A percentile compares a stretch with the other conserved stretches of the same genome.
Conservation (phyloP, 2,888 invertebrate genomes). For the Neoitamus cyanurus region DNA sequence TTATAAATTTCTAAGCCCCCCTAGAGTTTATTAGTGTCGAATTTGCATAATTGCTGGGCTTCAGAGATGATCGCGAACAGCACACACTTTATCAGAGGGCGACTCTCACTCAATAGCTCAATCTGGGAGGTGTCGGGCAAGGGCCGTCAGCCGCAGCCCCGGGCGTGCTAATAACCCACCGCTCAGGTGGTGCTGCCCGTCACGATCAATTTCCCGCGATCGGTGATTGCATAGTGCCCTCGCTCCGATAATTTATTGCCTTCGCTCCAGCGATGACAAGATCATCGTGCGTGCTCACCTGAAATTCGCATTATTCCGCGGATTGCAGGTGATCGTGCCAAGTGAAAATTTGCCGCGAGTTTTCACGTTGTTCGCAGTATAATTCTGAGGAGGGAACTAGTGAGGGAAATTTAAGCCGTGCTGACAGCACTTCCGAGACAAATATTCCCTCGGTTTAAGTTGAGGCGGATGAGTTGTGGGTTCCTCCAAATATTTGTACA, state of each 20-base stretch:
- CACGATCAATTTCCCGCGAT: constrained; percentile 48
- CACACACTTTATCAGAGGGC: constrained; percentile 11
- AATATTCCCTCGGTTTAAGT: neutral
- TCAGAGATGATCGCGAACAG: neutral
- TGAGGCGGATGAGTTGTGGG: neutral
- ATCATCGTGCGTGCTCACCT: constrained; percentile 9
- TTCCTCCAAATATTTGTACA: constrained; percentile 13
- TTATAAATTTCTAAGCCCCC: constrained; percentile 14
- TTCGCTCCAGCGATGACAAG: neutral
- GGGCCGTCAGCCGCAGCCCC: neutral
- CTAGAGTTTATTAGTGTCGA: neutral
- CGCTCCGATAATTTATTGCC: constrained; percentile 27
- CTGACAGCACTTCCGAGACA: neutral
- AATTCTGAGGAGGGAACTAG: neutral
- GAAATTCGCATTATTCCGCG: neutral
- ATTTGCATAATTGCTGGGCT: constrained; percentile 30
- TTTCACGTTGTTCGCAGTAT: neutral
- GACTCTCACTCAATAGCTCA: neutral
- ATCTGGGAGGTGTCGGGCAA: constrained; percentile 24
- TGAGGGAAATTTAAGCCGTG: neutral
- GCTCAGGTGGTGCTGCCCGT: constrained; percentile 37
- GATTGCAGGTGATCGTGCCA: neutral
- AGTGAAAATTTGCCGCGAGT: neutral
- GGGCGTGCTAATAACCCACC: constrained; percentile 13
- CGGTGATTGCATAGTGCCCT: constrained; percentile 18